Evolutionary conservation across 2,113 vertebrate genomes (phyloP), one percentile per base, ranked within the genome.

Genomic region (Rynchops niger): DNA sequence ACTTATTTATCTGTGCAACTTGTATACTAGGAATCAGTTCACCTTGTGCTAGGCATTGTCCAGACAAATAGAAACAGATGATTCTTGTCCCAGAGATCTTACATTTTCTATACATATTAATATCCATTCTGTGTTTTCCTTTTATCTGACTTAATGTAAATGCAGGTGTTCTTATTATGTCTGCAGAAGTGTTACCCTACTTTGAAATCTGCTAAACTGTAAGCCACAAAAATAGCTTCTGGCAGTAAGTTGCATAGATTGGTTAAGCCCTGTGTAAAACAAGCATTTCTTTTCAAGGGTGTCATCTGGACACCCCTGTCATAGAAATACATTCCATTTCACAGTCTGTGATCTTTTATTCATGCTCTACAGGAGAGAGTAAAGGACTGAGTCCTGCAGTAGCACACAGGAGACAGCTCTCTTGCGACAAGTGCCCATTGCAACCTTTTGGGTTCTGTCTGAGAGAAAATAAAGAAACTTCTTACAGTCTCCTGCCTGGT

Each of bases 341-440:
- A 9, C 81, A 88, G 47, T 26, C 66, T 94, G 78, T 93, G 81
- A 82, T 93, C 85, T 96, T 96, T 97, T 96, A 96, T 95, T 95
- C 71, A 93, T 94, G 71, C 32, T 70, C 38, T 59, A 70, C 76
- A 71, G 71, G 26, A 82, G 42, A 45, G 53, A 96, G 56, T 70
- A 95, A 72, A 95, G 78, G 67, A 85, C 42, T 3, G 6, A 80
- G 66, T 34, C 79, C 62, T 78, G 49, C 2, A 3, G 79, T 79
- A 63, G 36, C 81, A 77, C 74, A 61, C 14, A 55, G 77, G 70
- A 85, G 89, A 73, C 52, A 87, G 70, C 56, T 95, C 22, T 8
- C 22, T 9, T 81, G 40, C 0, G 6, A 65, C 62, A 79, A 61
- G 65, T 23, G 45, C 81, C 58, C 0, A 0, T 70, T 93, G 86